Conservation (phyloP, 2,113 vertebrate species). For the Octodon degus region DNA sequence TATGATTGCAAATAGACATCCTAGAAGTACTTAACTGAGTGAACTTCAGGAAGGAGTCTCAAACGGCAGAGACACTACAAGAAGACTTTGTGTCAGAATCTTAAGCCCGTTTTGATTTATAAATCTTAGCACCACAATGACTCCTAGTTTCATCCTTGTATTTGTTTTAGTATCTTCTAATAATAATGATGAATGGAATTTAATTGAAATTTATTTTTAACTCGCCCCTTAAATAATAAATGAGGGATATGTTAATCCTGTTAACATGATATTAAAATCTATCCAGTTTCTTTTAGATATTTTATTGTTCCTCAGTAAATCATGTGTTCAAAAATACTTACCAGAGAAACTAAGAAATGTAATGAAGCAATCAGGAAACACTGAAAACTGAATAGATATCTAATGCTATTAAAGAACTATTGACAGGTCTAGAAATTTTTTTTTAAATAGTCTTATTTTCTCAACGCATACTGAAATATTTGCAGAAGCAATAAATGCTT, state of each 20-base stretch:
- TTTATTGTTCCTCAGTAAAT: slow-evolving; percentile 14
- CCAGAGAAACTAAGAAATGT: neutral
- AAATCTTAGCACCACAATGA: neutral
- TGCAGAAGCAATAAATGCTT: neutral
- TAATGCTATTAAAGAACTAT: slow-evolving; percentile 15
- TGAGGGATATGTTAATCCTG: slow-evolving; percentile 26
- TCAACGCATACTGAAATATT: neutral
- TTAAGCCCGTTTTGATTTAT: neutral
- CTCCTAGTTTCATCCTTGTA: neutral
- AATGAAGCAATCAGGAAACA: neutral
- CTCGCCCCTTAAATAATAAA: neutral
- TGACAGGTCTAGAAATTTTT: neutral
- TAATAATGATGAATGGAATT: slow-evolving; percentile 9
- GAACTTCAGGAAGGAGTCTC: neutral
- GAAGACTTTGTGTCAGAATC: too few relatives aligned
- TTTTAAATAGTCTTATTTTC: neutral
- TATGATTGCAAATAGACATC: neutral
- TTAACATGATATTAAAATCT: neutral
- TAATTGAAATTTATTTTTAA: neutral
- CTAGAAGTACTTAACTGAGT: neutral
- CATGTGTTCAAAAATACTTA: slow-evolving; percentile 14
- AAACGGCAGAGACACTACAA: neutral
- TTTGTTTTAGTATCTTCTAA: neutral
- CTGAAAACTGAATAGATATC: neutral
- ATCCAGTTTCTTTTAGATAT: neutral